A percentile compares a stretch with the other conserved stretches of the same genome.
Evolutionary conservation across 2,797 vertebrate species (phyloP).

Genomic region (Hypotaenidia okinawae): DNA sequence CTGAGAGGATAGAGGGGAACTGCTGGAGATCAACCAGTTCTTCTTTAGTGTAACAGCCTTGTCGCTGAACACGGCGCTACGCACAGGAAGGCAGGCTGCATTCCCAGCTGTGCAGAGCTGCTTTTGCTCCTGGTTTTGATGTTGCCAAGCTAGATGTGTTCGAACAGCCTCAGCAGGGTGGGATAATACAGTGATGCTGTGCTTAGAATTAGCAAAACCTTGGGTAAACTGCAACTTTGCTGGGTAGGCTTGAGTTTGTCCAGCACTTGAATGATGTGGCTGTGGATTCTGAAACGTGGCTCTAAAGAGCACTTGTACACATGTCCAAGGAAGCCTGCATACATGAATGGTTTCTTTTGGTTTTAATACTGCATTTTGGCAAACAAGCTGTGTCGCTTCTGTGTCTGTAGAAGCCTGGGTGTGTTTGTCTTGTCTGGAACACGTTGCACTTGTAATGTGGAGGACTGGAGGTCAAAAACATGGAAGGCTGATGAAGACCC

Average conservation of each 20-base stretch:
- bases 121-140: not conserved
- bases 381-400: not conserved
- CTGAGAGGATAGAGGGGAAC: not conserved
- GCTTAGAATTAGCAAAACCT: not conserved
- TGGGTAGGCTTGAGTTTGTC: not conserved
- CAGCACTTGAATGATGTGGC: not conserved
- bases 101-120: not conserved
- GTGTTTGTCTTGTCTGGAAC: not conserved
- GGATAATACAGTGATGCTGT: not conserved
- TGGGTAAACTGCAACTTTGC: not conserved
- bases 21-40: not conserved
- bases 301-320: accelerated
- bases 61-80: not conserved
- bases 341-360: not conserved
- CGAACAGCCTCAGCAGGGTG: not conserved
- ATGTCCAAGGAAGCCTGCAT: not conserved
- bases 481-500: not conserved
- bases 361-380: not conserved
- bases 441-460: accelerated
- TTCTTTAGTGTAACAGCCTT: not conserved
- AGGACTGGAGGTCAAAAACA: not conserved
- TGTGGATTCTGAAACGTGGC: not conserved
- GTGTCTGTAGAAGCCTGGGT: not conserved
- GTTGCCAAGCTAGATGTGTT: not conserved
- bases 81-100: not conserved